Conservation (phyloP, 2,113 vertebrate genomes). For the Parus major region DNA sequence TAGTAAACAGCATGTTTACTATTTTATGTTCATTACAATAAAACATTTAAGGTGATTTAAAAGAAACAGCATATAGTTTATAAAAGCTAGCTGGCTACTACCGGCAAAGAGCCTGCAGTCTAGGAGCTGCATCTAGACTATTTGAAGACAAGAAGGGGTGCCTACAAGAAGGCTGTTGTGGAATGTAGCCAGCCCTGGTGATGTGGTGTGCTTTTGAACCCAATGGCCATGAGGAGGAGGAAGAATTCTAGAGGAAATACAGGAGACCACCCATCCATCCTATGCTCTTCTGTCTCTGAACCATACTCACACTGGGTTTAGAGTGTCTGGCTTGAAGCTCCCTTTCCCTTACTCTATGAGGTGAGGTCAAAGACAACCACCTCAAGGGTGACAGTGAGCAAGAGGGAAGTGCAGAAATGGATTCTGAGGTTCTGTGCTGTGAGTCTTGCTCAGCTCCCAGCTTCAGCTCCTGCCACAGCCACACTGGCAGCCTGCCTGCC, state of each 20-base stretch:
- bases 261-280: neutral
- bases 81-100: neutral
- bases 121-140: neutral
- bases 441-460: neutral
- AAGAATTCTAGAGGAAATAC: neutral
- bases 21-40: neutral
- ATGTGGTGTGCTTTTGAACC: neutral
- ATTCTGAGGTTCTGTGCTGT: neutral
- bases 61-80: neutral
- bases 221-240: neutral
- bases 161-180: neutral
- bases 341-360: neutral
- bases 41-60: neutral
- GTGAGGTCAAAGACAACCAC: neutral
- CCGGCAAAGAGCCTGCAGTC: neutral
- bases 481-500: fast-evolving
- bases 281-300: neutral
- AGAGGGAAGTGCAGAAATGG: neutral
- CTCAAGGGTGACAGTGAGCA: fast-evolving
- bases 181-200: neutral
- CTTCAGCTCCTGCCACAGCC: neutral
- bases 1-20: neutral
- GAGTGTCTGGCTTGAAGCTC: neutral
- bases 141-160: neutral
- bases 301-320: neutral